Conservation (phyloP, 2,113 vertebrate species). For the Rhegmatorhina hoffmannsi region DNA sequence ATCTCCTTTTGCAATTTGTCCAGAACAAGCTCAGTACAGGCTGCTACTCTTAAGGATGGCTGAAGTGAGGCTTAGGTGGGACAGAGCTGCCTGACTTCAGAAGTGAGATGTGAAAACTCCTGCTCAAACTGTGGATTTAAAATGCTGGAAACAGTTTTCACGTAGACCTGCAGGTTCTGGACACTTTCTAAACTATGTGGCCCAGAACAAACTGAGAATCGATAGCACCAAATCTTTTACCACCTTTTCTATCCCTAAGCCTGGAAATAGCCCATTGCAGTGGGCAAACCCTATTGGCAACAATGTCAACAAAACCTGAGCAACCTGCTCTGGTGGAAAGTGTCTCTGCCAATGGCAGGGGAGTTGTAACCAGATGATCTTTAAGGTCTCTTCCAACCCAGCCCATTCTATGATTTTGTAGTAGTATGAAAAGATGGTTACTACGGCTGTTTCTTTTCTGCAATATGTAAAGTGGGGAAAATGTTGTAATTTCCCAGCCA, state of each 20-base stretch:
- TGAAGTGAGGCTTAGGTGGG: neutral
- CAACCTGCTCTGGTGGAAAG: neutral
- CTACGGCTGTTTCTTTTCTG: neutral
- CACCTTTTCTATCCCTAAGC: neutral
- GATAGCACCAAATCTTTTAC: neutral
- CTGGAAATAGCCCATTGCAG: neutral
- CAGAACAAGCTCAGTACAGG: neutral
- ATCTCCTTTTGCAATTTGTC: neutral
- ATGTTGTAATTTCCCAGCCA: neutral
- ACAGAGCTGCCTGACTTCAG: neutral
- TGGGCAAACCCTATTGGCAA: neutral
- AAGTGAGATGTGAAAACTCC: neutral
- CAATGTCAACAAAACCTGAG: accelerated
- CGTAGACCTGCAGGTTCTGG: neutral
- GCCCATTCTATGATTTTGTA: no score
- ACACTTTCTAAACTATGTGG: neutral
- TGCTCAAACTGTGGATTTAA: neutral
- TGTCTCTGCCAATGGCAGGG: neutral
- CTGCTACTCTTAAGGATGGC: neutral
- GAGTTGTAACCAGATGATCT: neutral
- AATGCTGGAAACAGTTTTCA: neutral
- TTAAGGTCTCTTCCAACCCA: neutral
- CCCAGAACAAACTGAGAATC: neutral
- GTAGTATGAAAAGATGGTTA: neutral
- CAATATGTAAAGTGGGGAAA: neutral